Conservation (phyloP, 2,113 vertebrate genomes). For the Columba janthina region DNA sequence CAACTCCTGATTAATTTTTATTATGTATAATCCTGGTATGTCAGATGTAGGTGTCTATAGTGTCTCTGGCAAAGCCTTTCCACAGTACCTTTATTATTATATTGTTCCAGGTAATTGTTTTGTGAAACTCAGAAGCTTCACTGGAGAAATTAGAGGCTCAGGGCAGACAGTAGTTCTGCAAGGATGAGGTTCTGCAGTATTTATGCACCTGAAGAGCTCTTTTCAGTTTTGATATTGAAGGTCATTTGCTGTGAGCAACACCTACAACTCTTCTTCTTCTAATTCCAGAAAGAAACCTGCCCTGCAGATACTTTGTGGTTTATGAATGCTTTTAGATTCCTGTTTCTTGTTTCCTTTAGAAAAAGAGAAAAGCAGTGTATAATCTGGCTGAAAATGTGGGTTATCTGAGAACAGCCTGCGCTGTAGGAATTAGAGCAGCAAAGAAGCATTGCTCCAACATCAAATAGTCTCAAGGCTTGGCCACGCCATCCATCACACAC, state of each 20-base stretch:
- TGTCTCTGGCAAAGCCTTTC: background rate
- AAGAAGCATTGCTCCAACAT: background rate
- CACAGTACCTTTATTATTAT: background rate
- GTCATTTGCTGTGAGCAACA: background rate
- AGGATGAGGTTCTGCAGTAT: background rate
- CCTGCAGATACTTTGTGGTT: background rate
- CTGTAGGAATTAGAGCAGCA: background rate
- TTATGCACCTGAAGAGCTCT: background rate
- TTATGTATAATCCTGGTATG: background rate
- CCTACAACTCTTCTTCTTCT: background rate
- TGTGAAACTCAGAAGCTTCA: background rate
- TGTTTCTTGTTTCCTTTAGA: background rate
- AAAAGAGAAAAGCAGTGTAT: background rate
- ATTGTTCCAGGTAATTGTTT: background rate
- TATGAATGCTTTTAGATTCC: background rate
- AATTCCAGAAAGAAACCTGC: background rate
- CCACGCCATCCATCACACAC: background rate
- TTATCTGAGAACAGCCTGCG: background rate
- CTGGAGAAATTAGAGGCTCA: background rate
- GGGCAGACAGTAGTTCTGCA: background rate
- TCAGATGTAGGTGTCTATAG: background rate
- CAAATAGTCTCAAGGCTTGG: background rate
- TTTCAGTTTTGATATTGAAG: background rate
- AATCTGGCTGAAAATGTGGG: background rate
- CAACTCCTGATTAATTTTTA: background rate